These are phyloP conservation scores for Ceratothoa steindachneri DNA, from an alignment of 2,888 invertebrate species.

Conservation along the genomic window DNA sequence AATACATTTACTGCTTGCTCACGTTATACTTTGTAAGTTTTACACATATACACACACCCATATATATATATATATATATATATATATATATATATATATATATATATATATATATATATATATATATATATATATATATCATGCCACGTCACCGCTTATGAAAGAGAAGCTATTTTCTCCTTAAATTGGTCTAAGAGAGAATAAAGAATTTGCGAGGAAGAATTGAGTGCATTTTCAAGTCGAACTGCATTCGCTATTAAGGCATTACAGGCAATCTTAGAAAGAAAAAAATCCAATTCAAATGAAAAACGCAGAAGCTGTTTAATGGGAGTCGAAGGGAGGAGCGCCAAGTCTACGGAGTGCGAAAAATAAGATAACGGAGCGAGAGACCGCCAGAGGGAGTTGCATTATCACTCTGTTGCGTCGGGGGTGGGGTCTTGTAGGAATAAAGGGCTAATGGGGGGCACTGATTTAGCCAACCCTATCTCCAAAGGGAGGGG, in stretches of 20 bases:
- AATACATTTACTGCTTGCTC: too few relatives aligned
- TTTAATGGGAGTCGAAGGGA: background rate
- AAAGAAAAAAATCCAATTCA: conserved; percentile 6
- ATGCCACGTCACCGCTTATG: too few relatives aligned
- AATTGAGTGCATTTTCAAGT: conserved; percentile 6
- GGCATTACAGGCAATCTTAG: conserved; percentile 9
- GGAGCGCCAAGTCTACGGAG: background rate
- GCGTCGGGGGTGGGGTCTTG: background rate
- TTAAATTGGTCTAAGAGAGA: background rate
- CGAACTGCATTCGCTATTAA: conserved; percentile 12
- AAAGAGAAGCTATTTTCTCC: background rate
- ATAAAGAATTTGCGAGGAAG: conserved; percentile 3
- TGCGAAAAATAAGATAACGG: too few relatives aligned
- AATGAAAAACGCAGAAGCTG: conserved; percentile 2
- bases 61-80: background rate
- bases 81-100: conserved; percentile 13
- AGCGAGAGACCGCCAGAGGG: too few relatives aligned
- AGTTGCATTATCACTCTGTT: too few relatives aligned
- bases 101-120: conserved; percentile 9
- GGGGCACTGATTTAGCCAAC: too few relatives aligned
- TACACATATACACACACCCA: background rate
- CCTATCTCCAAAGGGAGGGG: background rate
- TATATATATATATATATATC: background rate
- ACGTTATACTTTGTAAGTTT: too few relatives aligned
- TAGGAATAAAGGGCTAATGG: background rate